Percentiles rank a stretch among this genome's conserved stretches.
Conservation (phyloP, 2,797 vertebrate species). For the Picus viridis region DNA sequence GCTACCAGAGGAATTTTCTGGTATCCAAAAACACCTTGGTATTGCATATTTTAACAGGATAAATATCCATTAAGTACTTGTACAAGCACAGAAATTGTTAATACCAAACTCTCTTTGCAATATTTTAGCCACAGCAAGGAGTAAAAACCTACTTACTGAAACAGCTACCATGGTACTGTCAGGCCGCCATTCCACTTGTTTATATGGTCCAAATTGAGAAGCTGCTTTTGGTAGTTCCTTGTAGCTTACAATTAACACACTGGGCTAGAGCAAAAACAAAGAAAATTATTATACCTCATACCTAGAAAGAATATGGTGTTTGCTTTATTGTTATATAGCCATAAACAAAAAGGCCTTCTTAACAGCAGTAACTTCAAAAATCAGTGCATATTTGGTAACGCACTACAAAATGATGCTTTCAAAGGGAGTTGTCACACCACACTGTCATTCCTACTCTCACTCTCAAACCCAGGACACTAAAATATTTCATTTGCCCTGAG, state of each 20-base stretch:
- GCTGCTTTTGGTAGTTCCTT: conserved; percentile 92
- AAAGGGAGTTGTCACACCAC: not conserved
- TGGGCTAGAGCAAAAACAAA: conserved; percentile 82
- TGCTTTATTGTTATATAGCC: not conserved
- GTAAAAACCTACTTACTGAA: conserved; percentile 85
- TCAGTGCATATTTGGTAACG: not conserved
- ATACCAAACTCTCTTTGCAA: not conserved
- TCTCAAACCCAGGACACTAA: not conserved
- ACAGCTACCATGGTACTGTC: conserved; percentile 96
- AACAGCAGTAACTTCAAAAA: not conserved
- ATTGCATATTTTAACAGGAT: not conserved
- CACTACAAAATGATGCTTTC: not conserved
- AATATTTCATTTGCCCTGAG: not conserved
- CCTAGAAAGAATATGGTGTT: not conserved
- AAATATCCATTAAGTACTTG: not conserved
- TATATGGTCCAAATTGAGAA: conserved; percentile 92
- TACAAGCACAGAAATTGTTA: not conserved
- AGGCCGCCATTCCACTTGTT: conserved; percentile 92
- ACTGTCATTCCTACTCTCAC: not conserved
- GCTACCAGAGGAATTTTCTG: not conserved
- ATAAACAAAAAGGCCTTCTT: not conserved
- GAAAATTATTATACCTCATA: not conserved
- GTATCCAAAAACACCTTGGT: fast-evolving
- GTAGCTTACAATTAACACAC: conserved; percentile 95
- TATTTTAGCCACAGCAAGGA: not conserved